Conservation (phyloP, 2,113 vertebrate genomes). For the Gymnogyps californianus region DNA sequence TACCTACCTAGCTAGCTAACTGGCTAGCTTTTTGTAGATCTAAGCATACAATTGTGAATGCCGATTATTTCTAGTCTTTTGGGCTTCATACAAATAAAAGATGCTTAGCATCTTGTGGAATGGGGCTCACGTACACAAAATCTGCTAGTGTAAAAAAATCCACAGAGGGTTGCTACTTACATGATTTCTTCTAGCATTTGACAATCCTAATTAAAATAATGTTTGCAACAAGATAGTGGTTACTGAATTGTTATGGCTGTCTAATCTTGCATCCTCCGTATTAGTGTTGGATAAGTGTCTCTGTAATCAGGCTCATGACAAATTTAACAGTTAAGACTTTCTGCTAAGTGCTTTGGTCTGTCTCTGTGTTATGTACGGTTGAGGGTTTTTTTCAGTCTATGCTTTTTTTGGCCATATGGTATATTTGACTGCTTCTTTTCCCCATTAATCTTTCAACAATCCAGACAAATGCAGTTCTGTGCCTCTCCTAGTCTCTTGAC, state of each 20-base stretch:
- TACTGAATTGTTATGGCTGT: not conserved
- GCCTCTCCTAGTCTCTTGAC: not conserved
- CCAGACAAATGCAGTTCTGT: not conserved
- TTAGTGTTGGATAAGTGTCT: not conserved
- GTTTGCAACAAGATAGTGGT: not conserved
- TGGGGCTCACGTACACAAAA: not conserved
- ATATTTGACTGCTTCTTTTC: not conserved
- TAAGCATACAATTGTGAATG: not conserved
- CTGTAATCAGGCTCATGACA: not conserved
- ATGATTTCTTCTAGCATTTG: not conserved
- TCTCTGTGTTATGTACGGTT: not conserved
- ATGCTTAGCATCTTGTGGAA: not conserved
- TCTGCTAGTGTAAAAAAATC: not conserved
- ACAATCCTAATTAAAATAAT: not conserved
- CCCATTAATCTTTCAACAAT: not conserved
- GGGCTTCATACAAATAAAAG: not conserved
- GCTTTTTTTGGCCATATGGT: not conserved
- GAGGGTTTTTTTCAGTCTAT: not conserved
- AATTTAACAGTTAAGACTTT: not conserved
- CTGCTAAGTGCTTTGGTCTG: not conserved
- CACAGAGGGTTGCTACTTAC: not conserved
- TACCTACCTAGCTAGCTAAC: rapidly evolving
- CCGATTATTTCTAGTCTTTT: not conserved
- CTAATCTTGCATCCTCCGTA: not conserved
- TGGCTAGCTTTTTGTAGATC: not conserved